A percentile compares a stretch with the other conserved stretches of the same genome.
Evolutionary conservation across 1,140 invertebrate genomes (phyloP).

Genomic region (Drosophila cardini): DNA sequence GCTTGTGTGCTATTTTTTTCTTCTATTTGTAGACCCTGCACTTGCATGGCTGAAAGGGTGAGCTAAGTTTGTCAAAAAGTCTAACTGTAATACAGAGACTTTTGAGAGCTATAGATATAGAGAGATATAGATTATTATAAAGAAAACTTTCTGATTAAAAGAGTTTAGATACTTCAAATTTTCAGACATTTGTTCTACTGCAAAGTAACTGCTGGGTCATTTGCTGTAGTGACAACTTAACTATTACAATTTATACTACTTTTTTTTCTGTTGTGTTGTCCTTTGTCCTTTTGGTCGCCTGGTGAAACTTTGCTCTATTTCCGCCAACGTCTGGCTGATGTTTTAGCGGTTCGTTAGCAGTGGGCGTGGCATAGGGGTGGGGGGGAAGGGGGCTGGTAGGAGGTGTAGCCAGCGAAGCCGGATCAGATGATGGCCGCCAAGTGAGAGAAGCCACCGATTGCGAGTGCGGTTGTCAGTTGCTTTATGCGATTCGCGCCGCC

Average conservation of each 20-base stretch:
- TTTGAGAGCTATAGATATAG: too few relatives aligned
- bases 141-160: too few relatives aligned
- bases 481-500: slow-evolving; percentile 63
- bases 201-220: too few relatives aligned
- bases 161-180: too few relatives aligned
- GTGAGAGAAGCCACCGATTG: slow-evolving; percentile 30
- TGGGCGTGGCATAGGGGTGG: background rate
- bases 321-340: slow-evolving; percentile 72
- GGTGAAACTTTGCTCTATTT: slow-evolving; percentile 76
- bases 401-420: slow-evolving; percentile 18
- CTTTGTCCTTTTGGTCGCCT: slow-evolving; percentile 53
- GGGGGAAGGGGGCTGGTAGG: too few relatives aligned
- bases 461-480: slow-evolving; percentile 69
- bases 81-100: too few relatives aligned
- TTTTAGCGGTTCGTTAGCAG: slow-evolving; percentile 70
- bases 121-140: too few relatives aligned
- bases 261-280: slow-evolving; percentile 29
- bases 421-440: slow-evolving; percentile 46
- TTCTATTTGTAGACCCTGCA: background rate
- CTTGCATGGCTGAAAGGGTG: too few relatives aligned
- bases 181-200: too few relatives aligned
- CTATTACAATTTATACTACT: background rate
- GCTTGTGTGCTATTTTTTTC: slow-evolving; percentile 70
- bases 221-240: too few relatives aligned
- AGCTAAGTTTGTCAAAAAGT: too few relatives aligned